Base-by-base conservation (phyloP, 2,113 vertebrate species). In the Lepisosteus oculatus region DNA sequence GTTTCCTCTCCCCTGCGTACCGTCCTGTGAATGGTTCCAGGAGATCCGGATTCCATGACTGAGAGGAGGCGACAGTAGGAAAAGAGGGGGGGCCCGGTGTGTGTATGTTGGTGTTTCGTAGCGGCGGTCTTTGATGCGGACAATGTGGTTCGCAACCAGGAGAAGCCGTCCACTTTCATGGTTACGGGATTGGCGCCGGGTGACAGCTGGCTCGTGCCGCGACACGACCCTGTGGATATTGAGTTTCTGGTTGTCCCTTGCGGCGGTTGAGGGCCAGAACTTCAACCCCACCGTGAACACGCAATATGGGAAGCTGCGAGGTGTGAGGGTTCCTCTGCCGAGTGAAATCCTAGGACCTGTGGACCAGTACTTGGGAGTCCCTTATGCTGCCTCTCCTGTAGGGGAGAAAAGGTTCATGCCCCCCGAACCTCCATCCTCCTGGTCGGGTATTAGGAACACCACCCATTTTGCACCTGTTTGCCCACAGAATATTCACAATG, bases 401-500 rank as follows among this genome's bases (percentile, higher is more conserved):
- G 96, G 95, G 68, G 97, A 99, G 80, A 98, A 97, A 81, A 94
- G 97, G 54, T 99, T 99, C 84, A 92, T 98, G 90, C 97, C 97
- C 77, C 96, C 97, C 0, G 97, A 99, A 76, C 94, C 97, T 0
- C 96, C 97, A 0, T 93, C 95, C 0, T 97, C 97, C 76, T 99
- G 97, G 97, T 99, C 97, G 0, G 97, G 96, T 81, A 97, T 98
- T 86, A 96, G 97, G 87, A 99, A 99, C 0, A 95, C 97, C 84
- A 99, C 97, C 54, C 96, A 97, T 87, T 98, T 99, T 81, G 95
- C 97, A 8, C 96, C 97, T 0, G 97, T 99, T 81, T 99, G 97
- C 88, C 97, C 97, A 11, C 97, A 99, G 88, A 99, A 98, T 88
- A 98, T 99, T 85, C 97, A 98, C 88, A 98, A 96, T 6, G 96